Base-by-base conservation (phyloP, 2,113 vertebrate genomes). In the Cnemophilus loriae region DNA sequence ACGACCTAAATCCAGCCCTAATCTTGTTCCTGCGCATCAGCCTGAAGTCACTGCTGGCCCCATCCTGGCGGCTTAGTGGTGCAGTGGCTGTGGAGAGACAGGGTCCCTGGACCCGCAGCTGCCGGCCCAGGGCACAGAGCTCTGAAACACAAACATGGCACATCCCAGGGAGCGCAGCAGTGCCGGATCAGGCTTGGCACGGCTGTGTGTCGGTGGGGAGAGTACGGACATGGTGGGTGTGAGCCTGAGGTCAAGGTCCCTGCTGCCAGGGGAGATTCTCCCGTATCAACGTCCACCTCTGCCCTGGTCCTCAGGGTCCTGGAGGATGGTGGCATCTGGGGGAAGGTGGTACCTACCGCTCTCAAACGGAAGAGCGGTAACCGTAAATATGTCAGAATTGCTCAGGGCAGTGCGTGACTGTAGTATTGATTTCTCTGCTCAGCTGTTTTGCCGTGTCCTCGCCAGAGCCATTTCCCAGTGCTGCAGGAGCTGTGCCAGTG, bases 101-200 rank as follows among this genome's bases (percentile, higher is more conserved):
- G 28, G 27, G 19, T n/a, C 18, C 47, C 12, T 0, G 0, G 35
- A 20, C 9, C 15, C 2, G 0, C 56, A 26, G 57, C 50, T 1
- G 0, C 70, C 71, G 21, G 39, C 39, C 44, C 3, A 0, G 0
- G 50, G 41, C 3, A 1, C 49, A 18, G 47, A 70, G 42, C 28
- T 1, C 11, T 6, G 7, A 8, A 5, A 18, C 22, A 46, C 33
- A 16, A 14, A 13, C 0, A 1, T 20, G 50, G 5, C 32, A 16
- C 4, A 1, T 55, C 26, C 33, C 8, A 3, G 47, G 21, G 49
- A 85, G 15, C 0, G 0, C 5, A 13, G 32, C 41, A 13, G 27
- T 2, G 60, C 42, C 0, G 0, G 7, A 4, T 37, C 3, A 5
- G 39, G 44, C 21, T 74, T 1, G 0, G 19, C 27, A 0, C 0